Conservation (phyloP, 2,113 vertebrate species). For the Peromyscus polionotus region DNA sequence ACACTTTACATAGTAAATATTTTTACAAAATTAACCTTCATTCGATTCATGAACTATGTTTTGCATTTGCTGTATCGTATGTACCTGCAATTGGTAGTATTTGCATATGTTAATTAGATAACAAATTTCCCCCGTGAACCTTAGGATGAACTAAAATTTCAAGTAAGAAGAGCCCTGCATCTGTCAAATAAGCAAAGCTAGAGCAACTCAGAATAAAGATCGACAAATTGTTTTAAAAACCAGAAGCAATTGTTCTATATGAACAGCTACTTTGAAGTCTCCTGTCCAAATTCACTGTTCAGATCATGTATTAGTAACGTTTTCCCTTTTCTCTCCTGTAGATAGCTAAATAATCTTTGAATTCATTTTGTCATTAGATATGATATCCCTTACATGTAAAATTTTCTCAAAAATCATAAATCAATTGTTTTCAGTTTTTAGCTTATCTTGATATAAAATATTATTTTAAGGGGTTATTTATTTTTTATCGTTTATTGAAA, state of each 20-base stretch:
- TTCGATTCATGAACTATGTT: neutral
- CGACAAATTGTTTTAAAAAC: slow-evolving; percentile 33
- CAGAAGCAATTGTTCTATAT: neutral
- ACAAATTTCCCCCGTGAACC: slow-evolving; percentile 8
- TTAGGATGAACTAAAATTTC: neutral
- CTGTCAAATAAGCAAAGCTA: slow-evolving; percentile 31
- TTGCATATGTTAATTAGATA: slow-evolving; percentile 7
- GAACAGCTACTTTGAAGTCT: slow-evolving; percentile 36
- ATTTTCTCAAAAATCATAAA: neutral
- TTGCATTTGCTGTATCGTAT: neutral
- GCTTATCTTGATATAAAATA: neutral
- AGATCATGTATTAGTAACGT: slow-evolving; percentile 38
- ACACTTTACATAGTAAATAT: neutral
- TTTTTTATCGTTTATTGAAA: slow-evolving; percentile 24
- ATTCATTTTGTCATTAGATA: slow-evolving; percentile 66
- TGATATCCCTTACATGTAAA: slow-evolving; percentile 22
- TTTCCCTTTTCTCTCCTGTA: slow-evolving; percentile 23
- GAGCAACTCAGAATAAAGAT: slow-evolving; percentile 30
- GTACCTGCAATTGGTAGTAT: neutral
- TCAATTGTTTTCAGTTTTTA: slow-evolving; percentile 57
- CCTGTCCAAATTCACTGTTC: neutral
- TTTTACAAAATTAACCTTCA: neutral
- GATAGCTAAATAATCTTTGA: slow-evolving; percentile 47
- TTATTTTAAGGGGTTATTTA: neutral
- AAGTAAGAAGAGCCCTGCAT: neutral